A percentile compares a stretch with the other conserved stretches of the same genome.
These are phyloP conservation scores for Sphyrna mokarran DNA, from an alignment of 2,113 vertebrate genomes.

Conservation along the genomic window DNA sequence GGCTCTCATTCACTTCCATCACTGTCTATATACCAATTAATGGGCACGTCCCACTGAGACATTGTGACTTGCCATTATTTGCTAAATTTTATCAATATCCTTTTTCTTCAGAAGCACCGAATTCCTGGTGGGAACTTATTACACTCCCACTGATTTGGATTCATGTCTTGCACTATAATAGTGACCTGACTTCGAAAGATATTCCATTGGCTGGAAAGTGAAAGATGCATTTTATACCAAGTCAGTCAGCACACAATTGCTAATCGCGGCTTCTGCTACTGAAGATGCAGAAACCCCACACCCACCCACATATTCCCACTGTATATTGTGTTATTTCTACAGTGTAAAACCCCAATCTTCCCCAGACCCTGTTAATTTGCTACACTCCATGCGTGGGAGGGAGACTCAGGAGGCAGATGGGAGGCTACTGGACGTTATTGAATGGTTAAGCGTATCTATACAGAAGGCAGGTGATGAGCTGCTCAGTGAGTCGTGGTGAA, in stretches of 20 bases:
- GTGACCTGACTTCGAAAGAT: background rate
- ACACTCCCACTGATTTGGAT: background rate
- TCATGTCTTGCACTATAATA: background rate
- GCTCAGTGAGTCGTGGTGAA: background rate
- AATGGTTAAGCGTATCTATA: background rate
- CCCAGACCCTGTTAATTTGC: background rate
- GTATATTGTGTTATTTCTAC: background rate
- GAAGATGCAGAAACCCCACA: too few species aligned
- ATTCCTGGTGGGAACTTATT: background rate
- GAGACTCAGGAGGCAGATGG: background rate
- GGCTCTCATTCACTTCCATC: background rate
- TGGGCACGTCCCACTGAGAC: background rate
- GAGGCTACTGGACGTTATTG: background rate
- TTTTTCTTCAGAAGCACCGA: background rate
- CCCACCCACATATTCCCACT: too few species aligned
- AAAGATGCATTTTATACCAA: background rate
- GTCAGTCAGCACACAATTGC: background rate
- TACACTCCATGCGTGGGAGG: too few species aligned
- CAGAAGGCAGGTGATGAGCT: background rate
- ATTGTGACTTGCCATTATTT: background rate
- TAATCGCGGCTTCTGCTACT: background rate
- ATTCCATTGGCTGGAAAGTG: background rate
- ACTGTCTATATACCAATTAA: background rate
- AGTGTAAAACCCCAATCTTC: background rate
- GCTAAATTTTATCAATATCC: background rate